phyloP scores from a whole-genome alignment of 2,888 invertebrate genomes.

The Lasius fuliginosus region DNA sequence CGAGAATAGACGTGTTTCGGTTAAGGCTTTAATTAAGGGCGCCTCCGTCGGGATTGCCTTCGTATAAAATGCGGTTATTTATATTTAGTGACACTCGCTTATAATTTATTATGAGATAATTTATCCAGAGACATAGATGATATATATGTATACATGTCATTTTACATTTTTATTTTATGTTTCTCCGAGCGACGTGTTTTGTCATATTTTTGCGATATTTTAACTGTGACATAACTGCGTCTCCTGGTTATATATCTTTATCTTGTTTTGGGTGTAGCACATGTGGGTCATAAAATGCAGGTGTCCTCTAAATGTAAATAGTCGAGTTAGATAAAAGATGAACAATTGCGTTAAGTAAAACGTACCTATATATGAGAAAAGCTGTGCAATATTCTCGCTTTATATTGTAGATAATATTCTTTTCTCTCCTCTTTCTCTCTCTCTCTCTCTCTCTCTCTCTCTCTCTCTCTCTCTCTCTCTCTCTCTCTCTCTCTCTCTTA shows the following conservation, averaged over 20 bases:
- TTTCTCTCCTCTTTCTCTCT: not conserved
- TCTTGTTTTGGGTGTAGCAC: constrained; percentile 4
- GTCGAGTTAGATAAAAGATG: constrained; percentile 25
- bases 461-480: not conserved
- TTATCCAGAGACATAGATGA: not conserved
- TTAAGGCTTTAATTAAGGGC: constrained; percentile 34
- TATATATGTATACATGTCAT: too few relatives aligned
- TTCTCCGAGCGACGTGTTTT: not conserved
- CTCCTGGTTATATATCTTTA: constrained; percentile 28
- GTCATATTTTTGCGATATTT: constrained; percentile 26
- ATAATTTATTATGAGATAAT: not conserved
- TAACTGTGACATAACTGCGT: constrained; percentile 6
- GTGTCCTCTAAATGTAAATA: constrained; percentile 21
- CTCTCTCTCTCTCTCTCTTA: not conserved
- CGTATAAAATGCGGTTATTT: constrained; percentile 13
- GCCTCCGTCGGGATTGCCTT: not conserved
- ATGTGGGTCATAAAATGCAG: constrained; percentile 16
- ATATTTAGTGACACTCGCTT: not conserved
- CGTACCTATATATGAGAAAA: constrained; percentile 16
- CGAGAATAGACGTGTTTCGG: constrained; percentile 11
- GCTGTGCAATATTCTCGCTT: not conserved
- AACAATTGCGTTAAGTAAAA: constrained; percentile 16
- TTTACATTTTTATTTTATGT: not conserved
- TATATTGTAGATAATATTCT: not conserved
- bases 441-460: not conserved